Conservation (phyloP, 2,888 invertebrate genomes). For the Lottia gigantea region DNA sequence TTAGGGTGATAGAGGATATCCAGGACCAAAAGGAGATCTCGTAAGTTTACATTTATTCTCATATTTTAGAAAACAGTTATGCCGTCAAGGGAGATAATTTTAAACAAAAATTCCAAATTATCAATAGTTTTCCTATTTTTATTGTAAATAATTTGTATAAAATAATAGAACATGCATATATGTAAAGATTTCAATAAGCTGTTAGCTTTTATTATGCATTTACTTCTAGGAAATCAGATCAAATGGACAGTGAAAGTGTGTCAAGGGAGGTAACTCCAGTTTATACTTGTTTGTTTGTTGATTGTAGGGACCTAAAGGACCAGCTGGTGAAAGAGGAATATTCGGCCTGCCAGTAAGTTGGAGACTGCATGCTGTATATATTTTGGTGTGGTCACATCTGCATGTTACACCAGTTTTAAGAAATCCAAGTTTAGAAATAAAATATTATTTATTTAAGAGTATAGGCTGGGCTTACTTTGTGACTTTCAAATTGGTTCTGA, state of each 20-base stretch:
- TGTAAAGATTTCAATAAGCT: not conserved
- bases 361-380: not conserved
- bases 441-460: too few species aligned
- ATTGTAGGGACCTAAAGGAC: constrained; percentile 8
- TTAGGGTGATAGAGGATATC: constrained; percentile 83
- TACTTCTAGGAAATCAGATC: too few species aligned
- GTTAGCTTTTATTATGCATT: too few species aligned
- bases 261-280: constrained; percentile 96
- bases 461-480: too few species aligned
- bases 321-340: constrained; percentile 1
- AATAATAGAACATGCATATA: constrained; percentile 4
- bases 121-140: too few species aligned
- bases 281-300: not conserved
- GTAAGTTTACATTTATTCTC: constrained; percentile 71
- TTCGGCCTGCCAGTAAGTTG: constrained; percentile 6
- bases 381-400: too few species aligned
- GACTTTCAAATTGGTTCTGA: too few species aligned
- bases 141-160: not conserved
- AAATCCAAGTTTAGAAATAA: too few species aligned
- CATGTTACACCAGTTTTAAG: too few species aligned
- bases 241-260: not conserved
- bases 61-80: too few species aligned
- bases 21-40: constrained; percentile 84
- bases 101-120: too few species aligned
- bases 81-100: too few species aligned